phyloP scores from a whole-genome alignment of 2,888 invertebrate genomes.

The Colletes collaris region DNA sequence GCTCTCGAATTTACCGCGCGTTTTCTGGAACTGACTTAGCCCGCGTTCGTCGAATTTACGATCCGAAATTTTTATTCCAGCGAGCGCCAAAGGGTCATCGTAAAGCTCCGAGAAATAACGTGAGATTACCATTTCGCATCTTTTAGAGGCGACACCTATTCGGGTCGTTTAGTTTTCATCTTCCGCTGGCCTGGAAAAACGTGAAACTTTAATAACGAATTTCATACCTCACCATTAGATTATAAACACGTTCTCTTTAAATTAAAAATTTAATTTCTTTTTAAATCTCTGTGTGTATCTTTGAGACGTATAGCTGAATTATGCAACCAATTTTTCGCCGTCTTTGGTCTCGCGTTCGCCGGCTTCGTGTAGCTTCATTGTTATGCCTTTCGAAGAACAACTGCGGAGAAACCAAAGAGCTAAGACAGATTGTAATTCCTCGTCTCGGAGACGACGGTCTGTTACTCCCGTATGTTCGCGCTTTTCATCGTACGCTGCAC shows the following conservation, averaged over 20 bases:
- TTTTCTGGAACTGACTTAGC: conserved; percentile 19
- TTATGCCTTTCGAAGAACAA: background rate
- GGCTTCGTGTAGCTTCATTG: background rate
- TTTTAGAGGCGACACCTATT: background rate
- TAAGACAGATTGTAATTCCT: background rate
- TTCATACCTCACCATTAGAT: too few species aligned
- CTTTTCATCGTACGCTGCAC: conserved; percentile 6
- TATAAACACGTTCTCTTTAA: too few species aligned
- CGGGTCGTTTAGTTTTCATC: conserved; percentile 32
- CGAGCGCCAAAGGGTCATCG: conserved; percentile 1
- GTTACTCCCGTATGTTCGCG: conserved; percentile 19
- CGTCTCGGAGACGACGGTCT: background rate
- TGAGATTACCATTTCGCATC: conserved; percentile 6
- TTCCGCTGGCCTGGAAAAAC: background rate
- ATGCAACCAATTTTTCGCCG: too few species aligned
- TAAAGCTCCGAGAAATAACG: conserved; percentile 10
- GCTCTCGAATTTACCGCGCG: conserved; percentile 21
- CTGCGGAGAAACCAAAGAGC: background rate
- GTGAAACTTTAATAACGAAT: too few species aligned
- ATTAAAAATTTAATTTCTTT: too few species aligned
- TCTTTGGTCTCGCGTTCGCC: too few species aligned
- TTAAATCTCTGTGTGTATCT: too few species aligned
- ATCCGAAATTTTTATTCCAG: conserved; percentile 37
- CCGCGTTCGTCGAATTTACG: conserved; percentile 27
- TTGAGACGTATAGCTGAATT: too few species aligned